A percentile compares a stretch with the other conserved stretches of the same genome.
These are phyloP conservation scores for Lycia hirtaria DNA, from an alignment of 2,888 invertebrate genomes.

Conservation along the genomic window DNA sequence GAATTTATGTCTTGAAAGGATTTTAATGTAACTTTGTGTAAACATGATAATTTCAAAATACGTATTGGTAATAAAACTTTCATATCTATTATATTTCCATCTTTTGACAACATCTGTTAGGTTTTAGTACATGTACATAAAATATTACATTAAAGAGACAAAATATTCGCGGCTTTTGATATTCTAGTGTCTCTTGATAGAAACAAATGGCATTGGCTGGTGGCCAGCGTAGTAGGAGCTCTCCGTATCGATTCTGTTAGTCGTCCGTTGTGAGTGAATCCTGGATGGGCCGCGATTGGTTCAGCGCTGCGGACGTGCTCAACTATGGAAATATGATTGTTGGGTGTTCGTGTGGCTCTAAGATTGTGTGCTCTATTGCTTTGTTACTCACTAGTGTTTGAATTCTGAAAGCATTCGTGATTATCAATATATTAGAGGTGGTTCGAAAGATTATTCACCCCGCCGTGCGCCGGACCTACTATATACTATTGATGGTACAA, in stretches of 20 bases:
- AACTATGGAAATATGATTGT: slow-evolving; percentile 13
- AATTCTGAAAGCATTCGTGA: no score
- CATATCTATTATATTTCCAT: no score
- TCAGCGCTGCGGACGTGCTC: neutral
- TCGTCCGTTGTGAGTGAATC: slow-evolving; percentile 37
- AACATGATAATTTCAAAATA: no score
- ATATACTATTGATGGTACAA: no score
- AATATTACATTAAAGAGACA: no score
- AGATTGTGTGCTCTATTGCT: neutral
- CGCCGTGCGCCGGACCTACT: no score
- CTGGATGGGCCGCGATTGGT: slow-evolving; percentile 32
- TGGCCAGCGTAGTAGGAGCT: slow-evolving; percentile 51
- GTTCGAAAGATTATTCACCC: no score
- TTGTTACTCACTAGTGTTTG: neutral
- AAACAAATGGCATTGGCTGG: slow-evolving; percentile 57
- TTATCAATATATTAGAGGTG: no score
- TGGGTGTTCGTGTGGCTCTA: neutral
- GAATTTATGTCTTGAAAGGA: no score
- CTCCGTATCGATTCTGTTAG: slow-evolving; percentile 61
- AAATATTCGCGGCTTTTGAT: neutral
- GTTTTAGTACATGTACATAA: neutral
- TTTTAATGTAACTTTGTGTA: no score
- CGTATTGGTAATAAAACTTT: no score
- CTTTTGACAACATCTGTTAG: no score
- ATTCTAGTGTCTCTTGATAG: slow-evolving; percentile 46